Conservation (phyloP, 2,888 invertebrate genomes). For the Halocaridina rubra region DNA sequence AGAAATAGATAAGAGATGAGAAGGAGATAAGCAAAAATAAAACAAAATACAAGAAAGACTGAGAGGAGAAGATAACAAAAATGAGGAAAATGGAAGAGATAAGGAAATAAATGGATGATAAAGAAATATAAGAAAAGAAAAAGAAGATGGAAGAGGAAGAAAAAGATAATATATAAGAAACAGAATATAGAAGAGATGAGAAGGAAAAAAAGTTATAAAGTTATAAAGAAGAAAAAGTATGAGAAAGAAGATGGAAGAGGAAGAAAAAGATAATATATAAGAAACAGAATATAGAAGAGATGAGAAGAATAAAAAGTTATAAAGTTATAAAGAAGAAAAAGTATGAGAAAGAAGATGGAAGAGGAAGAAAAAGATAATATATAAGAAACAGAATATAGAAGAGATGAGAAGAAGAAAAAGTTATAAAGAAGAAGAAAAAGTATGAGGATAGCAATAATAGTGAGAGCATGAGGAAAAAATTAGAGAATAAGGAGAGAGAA, state of each 20-base stretch:
- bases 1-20: too few species aligned
- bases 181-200: neutral
- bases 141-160: neutral
- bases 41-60: too few species aligned
- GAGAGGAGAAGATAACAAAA: too few species aligned
- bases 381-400: neutral
- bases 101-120: too few species aligned
- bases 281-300: neutral
- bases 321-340: too few species aligned
- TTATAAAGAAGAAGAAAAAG: neutral
- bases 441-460: neutral
- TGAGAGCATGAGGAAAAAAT: neutral
- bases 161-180: neutral
- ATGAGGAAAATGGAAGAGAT: too few species aligned
- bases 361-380: neutral
- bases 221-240: too few species aligned
- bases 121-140: too few species aligned
- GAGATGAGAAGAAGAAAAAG: neutral
- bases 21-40: too few species aligned
- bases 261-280: neutral
- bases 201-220: neutral
- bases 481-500: too few species aligned
- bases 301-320: neutral
- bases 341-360: neutral
- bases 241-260: neutral